Evolutionary conservation across 2,888 invertebrate genomes (phyloP).

Genomic region (Antitype chi): DNA sequence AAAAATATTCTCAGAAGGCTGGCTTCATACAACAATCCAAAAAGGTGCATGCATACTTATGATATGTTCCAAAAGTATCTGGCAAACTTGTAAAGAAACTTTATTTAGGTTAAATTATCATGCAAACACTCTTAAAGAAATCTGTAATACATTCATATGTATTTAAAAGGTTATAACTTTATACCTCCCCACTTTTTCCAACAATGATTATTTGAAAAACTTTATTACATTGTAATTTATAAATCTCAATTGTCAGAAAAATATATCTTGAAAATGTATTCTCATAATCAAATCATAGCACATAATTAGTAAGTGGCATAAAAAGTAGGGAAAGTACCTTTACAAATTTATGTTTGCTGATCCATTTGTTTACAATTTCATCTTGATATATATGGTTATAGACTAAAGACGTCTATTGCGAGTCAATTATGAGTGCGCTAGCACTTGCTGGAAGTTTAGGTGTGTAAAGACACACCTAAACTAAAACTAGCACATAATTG

Average conservation of each 20-base stretch:
- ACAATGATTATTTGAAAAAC: not conserved
- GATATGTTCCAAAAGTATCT: not conserved
- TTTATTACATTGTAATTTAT: no score
- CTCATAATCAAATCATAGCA: not conserved
- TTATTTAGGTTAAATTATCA: not conserved
- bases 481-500: no score
- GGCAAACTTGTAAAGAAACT: not conserved
- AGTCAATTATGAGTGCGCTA: not conserved
- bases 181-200: not conserved
- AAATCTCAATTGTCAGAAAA: no score
- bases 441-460: not conserved
- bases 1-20: not conserved
- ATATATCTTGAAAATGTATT: not conserved
- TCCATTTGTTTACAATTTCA: not conserved
- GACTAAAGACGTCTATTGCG: no score
- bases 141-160: not conserved
- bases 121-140: not conserved
- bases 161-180: not conserved
- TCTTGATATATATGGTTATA: not conserved
- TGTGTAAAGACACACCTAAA: no score
- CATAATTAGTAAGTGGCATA: not conserved
- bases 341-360: not conserved
- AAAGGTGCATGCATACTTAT: not conserved
- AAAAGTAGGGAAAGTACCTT: no score
- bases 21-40: not conserved